Conservation (phyloP, 2,888 invertebrate genomes). For the Lymantria monacha region DNA sequence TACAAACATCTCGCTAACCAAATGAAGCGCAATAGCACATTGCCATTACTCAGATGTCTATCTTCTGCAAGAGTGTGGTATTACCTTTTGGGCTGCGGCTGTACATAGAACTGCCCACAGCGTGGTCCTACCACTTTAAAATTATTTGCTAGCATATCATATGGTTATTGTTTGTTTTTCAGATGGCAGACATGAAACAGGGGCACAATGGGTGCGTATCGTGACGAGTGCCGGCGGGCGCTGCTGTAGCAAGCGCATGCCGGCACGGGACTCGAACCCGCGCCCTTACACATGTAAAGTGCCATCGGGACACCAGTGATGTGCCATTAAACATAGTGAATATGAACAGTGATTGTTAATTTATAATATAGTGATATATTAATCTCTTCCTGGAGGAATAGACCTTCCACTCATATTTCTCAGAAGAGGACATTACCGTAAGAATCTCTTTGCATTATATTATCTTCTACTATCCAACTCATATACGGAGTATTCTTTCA, state of each 20-base stretch:
- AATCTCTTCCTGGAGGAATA: background rate
- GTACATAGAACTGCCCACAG: too few species aligned
- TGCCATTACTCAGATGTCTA: too few species aligned
- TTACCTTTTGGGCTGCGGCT: too few species aligned
- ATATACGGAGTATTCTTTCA: too few species aligned
- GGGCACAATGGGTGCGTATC: conserved; percentile 69
- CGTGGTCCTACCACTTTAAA: too few species aligned
- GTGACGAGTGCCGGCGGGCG: conserved; percentile 69
- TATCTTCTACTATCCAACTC: background rate
- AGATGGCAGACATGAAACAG: conserved; percentile 81
- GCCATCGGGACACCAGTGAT: conserved; percentile 8
- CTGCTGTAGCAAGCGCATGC: conserved; percentile 64
- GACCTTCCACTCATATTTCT: background rate
- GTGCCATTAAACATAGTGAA: conserved; percentile 11
- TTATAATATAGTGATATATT: background rate
- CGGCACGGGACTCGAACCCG: conserved; percentile 23
- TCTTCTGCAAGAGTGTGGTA: too few species aligned
- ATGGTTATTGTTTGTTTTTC: conserved; percentile 76
- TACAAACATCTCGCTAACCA: too few species aligned
- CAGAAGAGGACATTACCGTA: background rate
- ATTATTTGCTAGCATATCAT: too few species aligned
- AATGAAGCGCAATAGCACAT: too few species aligned
- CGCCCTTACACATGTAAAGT: conserved; percentile 31
- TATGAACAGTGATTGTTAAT: background rate
- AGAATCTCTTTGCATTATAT: background rate